Evolutionary conservation across 2,113 vertebrate species (phyloP).

Genomic region (Anguilla rostrata): DNA sequence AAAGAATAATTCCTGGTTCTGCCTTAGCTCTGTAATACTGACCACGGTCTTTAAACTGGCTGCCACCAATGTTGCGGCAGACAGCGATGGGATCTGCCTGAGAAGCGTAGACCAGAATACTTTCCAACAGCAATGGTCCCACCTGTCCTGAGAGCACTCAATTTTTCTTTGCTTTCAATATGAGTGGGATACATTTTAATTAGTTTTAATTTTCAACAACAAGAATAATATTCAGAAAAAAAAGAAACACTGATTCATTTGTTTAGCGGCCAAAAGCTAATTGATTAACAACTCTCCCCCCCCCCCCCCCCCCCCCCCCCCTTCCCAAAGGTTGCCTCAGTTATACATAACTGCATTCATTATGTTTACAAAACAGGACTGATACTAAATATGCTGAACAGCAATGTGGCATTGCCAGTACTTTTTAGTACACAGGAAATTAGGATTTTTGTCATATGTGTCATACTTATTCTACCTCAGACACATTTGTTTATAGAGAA

Average conservation of each 20-base stretch:
- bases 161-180: neutral
- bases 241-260: neutral
- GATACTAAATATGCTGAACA: neutral
- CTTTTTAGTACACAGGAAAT: neutral
- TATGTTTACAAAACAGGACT: neutral
- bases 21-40: constrained; percentile 38
- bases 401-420: neutral
- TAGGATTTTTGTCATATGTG: neutral
- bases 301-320: neutral
- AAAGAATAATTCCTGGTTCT: constrained; percentile 44
- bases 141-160: neutral
- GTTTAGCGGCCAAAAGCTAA: neutral
- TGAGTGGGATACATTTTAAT: neutral
- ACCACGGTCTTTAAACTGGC: constrained; percentile 17
- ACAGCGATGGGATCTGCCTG: neutral
- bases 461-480: neutral
- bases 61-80: neutral
- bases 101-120: neutral
- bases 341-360: neutral
- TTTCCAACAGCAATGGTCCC: neutral
- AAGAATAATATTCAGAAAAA: neutral
- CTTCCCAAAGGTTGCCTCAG: neutral
- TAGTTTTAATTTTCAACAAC: too few relatives aligned
- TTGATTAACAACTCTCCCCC: neutral
- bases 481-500: neutral